Conservation (phyloP, 2,113 vertebrate species). For the Ptychochromis oligacanthus region DNA sequence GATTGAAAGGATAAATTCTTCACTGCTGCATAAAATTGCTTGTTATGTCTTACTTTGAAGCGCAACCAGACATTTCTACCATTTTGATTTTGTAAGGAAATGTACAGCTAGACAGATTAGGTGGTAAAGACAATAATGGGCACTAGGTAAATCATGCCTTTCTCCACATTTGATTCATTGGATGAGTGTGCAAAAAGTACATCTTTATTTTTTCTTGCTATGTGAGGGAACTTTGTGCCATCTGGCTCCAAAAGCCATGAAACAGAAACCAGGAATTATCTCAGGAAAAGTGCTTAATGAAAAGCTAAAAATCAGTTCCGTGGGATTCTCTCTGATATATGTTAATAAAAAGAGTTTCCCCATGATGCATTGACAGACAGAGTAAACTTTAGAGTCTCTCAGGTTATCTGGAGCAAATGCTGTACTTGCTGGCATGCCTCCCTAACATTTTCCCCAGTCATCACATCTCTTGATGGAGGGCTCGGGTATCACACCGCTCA, state of each 20-base stretch:
- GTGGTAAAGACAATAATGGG: background rate
- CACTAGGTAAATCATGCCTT: background rate
- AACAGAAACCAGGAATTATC: background rate
- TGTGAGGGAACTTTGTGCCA: background rate
- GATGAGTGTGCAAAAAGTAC: background rate
- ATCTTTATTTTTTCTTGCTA: accelerated
- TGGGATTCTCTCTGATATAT: background rate
- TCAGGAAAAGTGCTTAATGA: slow-evolving; percentile 14
- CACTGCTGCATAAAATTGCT: background rate
- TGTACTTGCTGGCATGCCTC: slow-evolving; percentile 41
- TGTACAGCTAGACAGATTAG: background rate
- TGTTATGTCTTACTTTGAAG: background rate
- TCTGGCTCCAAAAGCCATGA: background rate
- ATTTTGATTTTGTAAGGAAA: background rate
- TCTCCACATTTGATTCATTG: background rate
- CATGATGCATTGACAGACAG: slow-evolving; percentile 12
- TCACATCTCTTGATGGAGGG: slow-evolving; percentile 51
- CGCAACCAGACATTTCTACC: background rate
- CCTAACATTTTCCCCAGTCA: slow-evolving; percentile 18
- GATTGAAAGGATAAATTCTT: slow-evolving; percentile 15
- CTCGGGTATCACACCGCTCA: slow-evolving; percentile 48
- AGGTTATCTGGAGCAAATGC: slow-evolving; percentile 14
- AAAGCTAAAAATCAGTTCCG: slow-evolving; percentile 17
- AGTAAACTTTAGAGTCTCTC: slow-evolving; percentile 28
- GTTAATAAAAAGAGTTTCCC: slow-evolving; percentile 25